Conservation (phyloP, 2,797 vertebrate genomes). For the Smutsia gigantea region DNA sequence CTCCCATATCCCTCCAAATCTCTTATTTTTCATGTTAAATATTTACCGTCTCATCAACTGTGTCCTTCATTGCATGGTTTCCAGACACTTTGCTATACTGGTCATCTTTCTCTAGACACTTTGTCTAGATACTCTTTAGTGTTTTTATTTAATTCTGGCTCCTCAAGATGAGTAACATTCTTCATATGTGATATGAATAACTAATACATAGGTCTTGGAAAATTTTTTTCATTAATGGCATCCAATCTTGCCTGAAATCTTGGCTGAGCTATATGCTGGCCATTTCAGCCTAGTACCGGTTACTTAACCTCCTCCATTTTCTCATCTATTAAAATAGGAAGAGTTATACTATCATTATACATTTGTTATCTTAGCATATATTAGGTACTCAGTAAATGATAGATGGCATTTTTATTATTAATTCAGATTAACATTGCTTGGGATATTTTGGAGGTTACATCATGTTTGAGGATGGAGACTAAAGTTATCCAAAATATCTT, state of each 20-base stretch:
- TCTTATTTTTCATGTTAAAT: neutral
- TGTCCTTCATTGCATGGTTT: neutral
- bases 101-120: neutral
- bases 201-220: neutral
- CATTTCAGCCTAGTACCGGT: neutral
- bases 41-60: neutral
- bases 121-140: neutral
- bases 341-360: neutral
- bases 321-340: constrained; percentile 16
- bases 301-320: neutral
- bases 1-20: neutral
- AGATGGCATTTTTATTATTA: neutral
- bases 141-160: constrained; percentile 30
- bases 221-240: neutral
- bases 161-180: neutral
- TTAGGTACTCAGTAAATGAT: neutral
- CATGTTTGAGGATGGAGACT: neutral
- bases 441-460: neutral
- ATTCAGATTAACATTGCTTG: constrained; percentile 2
- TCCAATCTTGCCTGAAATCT: neutral
- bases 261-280: neutral
- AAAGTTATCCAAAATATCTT: constrained; percentile 42
- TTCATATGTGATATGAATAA: neutral
- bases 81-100: neutral
- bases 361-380: neutral